Conservation (phyloP, 2,113 vertebrate species). For the Chaenogobius annularis region DNA sequence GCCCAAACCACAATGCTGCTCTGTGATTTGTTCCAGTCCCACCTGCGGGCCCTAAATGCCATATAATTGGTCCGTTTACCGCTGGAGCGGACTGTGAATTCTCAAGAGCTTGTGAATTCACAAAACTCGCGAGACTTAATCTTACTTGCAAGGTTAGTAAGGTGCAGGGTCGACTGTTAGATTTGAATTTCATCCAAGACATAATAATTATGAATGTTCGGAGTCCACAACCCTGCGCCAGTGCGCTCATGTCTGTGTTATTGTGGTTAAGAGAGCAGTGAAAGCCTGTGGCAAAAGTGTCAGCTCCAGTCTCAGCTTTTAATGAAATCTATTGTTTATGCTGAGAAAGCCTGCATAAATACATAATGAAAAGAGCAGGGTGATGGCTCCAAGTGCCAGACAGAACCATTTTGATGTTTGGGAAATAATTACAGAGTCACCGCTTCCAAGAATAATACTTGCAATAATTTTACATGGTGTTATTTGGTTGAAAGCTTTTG, state of each 20-base stretch:
- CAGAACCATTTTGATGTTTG: constrained; percentile 1
- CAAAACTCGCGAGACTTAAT: not conserved
- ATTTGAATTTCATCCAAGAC: not conserved
- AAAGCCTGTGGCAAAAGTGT: constrained; percentile 31
- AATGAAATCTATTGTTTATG: constrained; percentile 39
- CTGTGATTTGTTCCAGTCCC: too few relatives aligned
- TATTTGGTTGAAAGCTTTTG: constrained; percentile 1
- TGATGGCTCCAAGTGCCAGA: constrained; percentile 1
- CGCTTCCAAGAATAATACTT: not conserved
- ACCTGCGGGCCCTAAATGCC: too few relatives aligned
- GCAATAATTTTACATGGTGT: constrained; percentile 1
- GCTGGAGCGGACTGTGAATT: too few relatives aligned
- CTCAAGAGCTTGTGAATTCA: not conserved
- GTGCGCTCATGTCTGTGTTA: constrained; percentile 14
- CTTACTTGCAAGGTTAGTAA: not conserved
- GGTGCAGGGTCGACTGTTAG: not conserved
- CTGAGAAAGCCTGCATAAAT: constrained; percentile 30
- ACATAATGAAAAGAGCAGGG: constrained; percentile 6
- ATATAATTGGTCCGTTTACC: too few relatives aligned
- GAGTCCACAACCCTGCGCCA: constrained; percentile 10
- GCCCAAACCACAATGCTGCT: too few relatives aligned
- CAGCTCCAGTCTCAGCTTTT: constrained; percentile 24
- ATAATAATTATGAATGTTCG: constrained; percentile 8
- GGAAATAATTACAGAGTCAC: constrained; percentile 4
- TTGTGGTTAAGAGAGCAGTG: constrained; percentile 30